Evolutionary conservation across 2,888 invertebrate species (phyloP), one percentile per base, ranked within the genome.

Genomic region (Heliconius erato): DNA sequence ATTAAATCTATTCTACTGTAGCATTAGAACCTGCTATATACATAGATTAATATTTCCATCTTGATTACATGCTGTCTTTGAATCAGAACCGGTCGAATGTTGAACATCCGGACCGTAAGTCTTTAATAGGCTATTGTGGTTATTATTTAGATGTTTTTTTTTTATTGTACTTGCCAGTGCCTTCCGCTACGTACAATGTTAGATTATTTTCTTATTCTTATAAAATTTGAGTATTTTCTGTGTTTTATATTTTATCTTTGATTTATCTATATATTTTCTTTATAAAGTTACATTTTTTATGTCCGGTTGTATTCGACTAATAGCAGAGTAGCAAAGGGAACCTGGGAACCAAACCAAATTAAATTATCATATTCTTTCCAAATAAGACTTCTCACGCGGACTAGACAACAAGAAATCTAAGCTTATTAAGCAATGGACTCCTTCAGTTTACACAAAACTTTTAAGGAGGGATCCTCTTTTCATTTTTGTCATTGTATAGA

Each of bases 71-170:
- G 19, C 76, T 16, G 40, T 59, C 67, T 72, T 82, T 79, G 80
- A 87, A 88, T 88, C 84, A 88, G 88, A 93, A 94, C 94, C 94
- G 93, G 94, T 94, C 90, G 91, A 91, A 92, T 91, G 90, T 90
- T 92, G 93, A 93, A 92, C 93, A 94, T 94, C 93, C 94, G 93
- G 91, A 90, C 90, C 89, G 85, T 87, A 91, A 92, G 26, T 72
- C 26, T 49, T 44, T 72, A 72, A 91, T 93, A 92, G 92, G 91
- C 92, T 91, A 91, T 91, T 90, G 90, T 89, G 90, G 89, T 88
- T 93, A 92, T 91, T 91, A 92, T 91, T 93, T 92, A 89, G 87
- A 90, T 90, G 89, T 90, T 89, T 90, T 91, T 89, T 86, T 84
- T 85, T 87, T 90, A 19, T 26, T 93, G 89, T 88, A 90, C 91